Evolutionary conservation across 2,888 invertebrate species (phyloP).

Genomic region (Dynastes maya): DNA sequence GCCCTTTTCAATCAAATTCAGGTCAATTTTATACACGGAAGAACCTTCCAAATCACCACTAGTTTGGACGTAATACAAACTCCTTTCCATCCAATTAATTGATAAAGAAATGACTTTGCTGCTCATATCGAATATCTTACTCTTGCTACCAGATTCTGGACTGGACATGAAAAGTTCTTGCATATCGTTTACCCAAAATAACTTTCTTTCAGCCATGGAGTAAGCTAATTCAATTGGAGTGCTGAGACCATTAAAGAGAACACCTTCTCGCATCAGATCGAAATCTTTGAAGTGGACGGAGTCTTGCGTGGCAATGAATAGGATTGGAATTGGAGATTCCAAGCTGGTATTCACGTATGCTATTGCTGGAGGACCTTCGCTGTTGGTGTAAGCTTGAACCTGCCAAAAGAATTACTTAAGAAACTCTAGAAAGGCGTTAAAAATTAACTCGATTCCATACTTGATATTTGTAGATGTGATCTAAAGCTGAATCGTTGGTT

Average conservation of each 20-base stretch:
- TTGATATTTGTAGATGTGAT: conserved; percentile 49
- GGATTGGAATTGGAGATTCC: conserved; percentile 84
- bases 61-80: conserved; percentile 86
- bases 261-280: conserved; percentile 77
- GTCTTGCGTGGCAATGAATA: conserved; percentile 82
- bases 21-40: conserved; percentile 78
- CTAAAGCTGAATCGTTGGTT: conserved; percentile 48
- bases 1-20: conserved; percentile 76
- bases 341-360: conserved; percentile 79
- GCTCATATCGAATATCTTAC: conserved; percentile 74
- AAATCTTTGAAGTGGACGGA: conserved; percentile 84
- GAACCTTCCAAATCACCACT: conserved; percentile 65
- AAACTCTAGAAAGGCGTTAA: not conserved
- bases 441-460: not conserved
- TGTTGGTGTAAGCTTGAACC: conserved; percentile 88
- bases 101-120: conserved; percentile 80
- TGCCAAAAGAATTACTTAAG: conserved; percentile 62
- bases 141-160: conserved; percentile 73
- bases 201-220: conserved; percentile 79
- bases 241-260: conserved; percentile 77
- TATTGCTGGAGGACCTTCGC: conserved; percentile 76
- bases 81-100: conserved; percentile 90
- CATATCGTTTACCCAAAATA: conserved; percentile 89
- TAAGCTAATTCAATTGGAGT: conserved; percentile 81
- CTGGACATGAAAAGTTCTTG: conserved; percentile 80